Evolutionary conservation across 2,113 vertebrate species (phyloP).

Genomic region (Chascanopsetta lugubris): DNA sequence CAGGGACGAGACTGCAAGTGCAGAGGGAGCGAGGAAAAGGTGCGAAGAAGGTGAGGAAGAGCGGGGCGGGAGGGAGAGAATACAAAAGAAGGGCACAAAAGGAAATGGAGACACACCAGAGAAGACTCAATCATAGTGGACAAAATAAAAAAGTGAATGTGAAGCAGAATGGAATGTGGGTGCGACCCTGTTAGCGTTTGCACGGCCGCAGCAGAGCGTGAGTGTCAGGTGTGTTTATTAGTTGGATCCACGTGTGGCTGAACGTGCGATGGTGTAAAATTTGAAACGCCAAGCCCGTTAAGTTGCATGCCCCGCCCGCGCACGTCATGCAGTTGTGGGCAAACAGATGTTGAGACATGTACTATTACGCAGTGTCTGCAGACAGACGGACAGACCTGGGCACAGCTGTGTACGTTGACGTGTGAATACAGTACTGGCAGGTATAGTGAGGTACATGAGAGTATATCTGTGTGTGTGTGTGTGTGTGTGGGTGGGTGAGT

Average conservation of each 20-base stretch:
- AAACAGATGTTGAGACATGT: slow-evolving; percentile 59
- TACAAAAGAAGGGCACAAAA: slow-evolving; percentile 13
- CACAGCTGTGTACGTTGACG: slow-evolving; percentile 70
- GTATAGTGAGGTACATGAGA: slow-evolving; percentile 50
- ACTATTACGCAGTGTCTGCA: slow-evolving; percentile 77
- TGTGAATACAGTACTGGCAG: slow-evolving; percentile 51
- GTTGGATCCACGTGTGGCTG: slow-evolving; percentile 14
- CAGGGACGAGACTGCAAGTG: slow-evolving; percentile 85
- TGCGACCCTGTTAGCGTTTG: slow-evolving; percentile 18
- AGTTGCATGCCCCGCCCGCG: slow-evolving; percentile 52
- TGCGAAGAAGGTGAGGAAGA: slow-evolving; percentile 18
- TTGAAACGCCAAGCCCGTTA: slow-evolving; percentile 49
- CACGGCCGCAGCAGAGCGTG: slow-evolving; percentile 3
- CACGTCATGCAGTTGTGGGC: slow-evolving; percentile 57
- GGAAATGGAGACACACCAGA: slow-evolving; percentile 58
- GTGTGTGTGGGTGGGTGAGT: slow-evolving; percentile 41
- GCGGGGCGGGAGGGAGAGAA: neutral
- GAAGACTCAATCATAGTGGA: slow-evolving; percentile 53
- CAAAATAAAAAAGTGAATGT: slow-evolving; percentile 48
- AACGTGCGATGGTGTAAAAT: slow-evolving; percentile 39
- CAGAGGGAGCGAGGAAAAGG: slow-evolving; percentile 30
- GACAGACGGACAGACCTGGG: slow-evolving; percentile 80
- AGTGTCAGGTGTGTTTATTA: slow-evolving; percentile 12
- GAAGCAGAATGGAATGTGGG: slow-evolving; percentile 49
- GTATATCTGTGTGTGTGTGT: slow-evolving; percentile 30